These are phyloP conservation scores for Acanthopleura granulata DNA, from an alignment of 2,888 invertebrate species.

Conservation along the genomic window DNA sequence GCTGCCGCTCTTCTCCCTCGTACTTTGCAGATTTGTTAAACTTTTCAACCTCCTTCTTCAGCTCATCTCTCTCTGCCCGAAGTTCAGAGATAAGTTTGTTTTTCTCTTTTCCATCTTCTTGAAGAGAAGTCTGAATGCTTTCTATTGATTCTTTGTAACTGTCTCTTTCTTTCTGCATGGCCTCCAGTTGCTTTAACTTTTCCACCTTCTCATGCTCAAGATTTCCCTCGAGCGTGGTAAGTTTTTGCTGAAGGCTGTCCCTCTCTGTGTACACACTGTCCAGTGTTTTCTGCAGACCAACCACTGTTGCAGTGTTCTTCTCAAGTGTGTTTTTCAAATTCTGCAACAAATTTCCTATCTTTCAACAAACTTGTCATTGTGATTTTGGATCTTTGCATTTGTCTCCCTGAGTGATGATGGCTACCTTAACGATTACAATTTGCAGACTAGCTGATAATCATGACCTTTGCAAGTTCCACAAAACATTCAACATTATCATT, in stretches of 20 bases:
- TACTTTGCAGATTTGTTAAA: slow-evolving; percentile 39
- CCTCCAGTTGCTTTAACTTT: slow-evolving; percentile 33
- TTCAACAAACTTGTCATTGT: too few species aligned
- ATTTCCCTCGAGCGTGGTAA: slow-evolving; percentile 31
- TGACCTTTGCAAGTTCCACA: too few species aligned
- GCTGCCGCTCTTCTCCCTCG: slow-evolving; percentile 60
- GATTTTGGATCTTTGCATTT: too few species aligned
- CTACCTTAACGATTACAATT: too few species aligned
- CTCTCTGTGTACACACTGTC: slow-evolving; percentile 33
- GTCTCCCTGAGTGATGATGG: too few species aligned
- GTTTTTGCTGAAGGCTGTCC: slow-evolving; percentile 41
- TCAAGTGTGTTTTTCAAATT: slow-evolving; percentile 45
- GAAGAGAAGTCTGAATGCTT: slow-evolving; percentile 26
- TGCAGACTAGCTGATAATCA: too few species aligned
- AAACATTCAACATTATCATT: too few species aligned
- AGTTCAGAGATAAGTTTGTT: not conserved
- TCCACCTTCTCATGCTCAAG: slow-evolving; percentile 39
- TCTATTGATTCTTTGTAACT: slow-evolving; percentile 27
- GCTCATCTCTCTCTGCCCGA: not conserved
- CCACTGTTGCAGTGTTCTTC: not conserved
- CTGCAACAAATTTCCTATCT: slow-evolving; percentile 27
- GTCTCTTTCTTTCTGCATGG: slow-evolving; percentile 30
- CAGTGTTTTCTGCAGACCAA: slow-evolving; percentile 21
- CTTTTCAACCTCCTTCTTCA: slow-evolving; percentile 27
- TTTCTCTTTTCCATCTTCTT: slow-evolving; percentile 57